Conservation (phyloP, 64 coral and sea anemone genomes). For the Actinia tenebrosa region DNA sequence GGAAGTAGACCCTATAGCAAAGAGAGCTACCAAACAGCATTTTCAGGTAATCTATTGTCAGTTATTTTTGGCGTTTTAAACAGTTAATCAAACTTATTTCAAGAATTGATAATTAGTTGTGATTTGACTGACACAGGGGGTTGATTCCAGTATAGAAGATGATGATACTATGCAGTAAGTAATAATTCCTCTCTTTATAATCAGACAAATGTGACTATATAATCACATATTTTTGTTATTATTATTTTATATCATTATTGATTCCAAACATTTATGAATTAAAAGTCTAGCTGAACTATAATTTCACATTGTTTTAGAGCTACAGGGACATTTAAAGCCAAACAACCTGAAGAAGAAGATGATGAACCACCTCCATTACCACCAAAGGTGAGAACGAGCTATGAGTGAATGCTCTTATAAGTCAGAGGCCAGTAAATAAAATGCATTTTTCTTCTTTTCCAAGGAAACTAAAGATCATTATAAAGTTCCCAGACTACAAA, state of each 20-base stretch:
- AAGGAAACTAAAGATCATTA: constrained; percentile 53
- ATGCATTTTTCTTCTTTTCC: neutral
- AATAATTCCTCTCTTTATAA: neutral
- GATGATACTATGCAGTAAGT: constrained; percentile 1
- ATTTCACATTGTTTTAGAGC: constrained; percentile 3
- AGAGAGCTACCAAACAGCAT: constrained; percentile 59
- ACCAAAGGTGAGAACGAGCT: constrained; percentile 35
- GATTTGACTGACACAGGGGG: neutral
- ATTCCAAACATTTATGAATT: too few species aligned
- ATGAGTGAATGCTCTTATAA: too few species aligned
- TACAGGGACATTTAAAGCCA: constrained; percentile 68
- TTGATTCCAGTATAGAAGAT: neutral
- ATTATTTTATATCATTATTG: too few species aligned
- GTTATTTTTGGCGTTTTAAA: neutral
- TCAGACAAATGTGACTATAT: too few species aligned
- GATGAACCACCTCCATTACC: constrained; percentile 69
- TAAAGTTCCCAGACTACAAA: constrained; percentile 53
- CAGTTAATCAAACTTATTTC: neutral
- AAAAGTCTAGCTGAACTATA: too few species aligned
- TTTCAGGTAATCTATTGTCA: neutral
- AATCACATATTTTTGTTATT: too few species aligned
- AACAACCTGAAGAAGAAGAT: constrained; percentile 25
- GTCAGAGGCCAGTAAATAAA: neutral
- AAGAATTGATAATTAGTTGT: neutral
- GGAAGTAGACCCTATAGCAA: constrained; percentile 73